phyloP scores from a whole-genome alignment of 2,888 invertebrate genomes.

The Cryptocheilus praepositus region DNA sequence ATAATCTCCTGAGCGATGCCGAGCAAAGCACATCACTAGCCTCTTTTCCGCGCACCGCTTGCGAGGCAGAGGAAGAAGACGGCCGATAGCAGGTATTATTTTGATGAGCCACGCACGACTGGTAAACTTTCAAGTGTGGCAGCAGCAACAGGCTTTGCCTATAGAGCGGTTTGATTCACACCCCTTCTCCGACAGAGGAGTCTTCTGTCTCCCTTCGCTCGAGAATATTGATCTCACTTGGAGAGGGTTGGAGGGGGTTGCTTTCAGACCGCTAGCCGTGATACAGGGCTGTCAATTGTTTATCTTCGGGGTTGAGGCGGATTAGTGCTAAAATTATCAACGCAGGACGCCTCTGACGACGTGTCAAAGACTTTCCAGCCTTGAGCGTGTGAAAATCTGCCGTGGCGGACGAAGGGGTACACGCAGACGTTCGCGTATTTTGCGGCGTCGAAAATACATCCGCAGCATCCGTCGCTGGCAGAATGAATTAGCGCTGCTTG shows the following conservation, averaged over 20 bases:
- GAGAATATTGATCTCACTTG: conserved; percentile 71
- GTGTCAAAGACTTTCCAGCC: too few relatives aligned
- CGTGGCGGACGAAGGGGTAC: too few relatives aligned
- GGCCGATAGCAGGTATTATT: conserved; percentile 19
- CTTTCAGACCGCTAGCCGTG: conserved; percentile 45
- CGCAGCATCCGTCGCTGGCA: too few relatives aligned
- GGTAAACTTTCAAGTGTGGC: conserved; percentile 56
- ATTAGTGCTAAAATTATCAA: conserved; percentile 59
- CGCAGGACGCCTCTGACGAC: conserved; percentile 11
- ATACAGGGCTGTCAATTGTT: conserved; percentile 60
- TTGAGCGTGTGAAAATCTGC: too few relatives aligned
- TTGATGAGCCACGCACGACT: conserved; percentile 41
- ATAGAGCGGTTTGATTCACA: conserved; percentile 65
- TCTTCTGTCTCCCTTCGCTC: conserved; percentile 60
- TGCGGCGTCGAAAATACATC: too few relatives aligned
- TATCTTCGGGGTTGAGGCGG: conserved; percentile 65
- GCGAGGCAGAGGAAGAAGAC: background rate
- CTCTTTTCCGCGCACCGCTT: conserved; percentile 33
- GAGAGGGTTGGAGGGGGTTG: conserved; percentile 58
- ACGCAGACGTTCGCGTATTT: too few relatives aligned
- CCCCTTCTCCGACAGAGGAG: conserved; percentile 52
- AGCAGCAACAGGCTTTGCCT: conserved; percentile 73
- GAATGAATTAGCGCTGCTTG: too few relatives aligned
- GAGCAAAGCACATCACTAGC: conserved; percentile 70
- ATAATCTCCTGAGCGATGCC: conserved; percentile 66